phyloP scores from a whole-genome alignment of 1,140 invertebrate species.

The Neodiprion virginianus region DNA sequence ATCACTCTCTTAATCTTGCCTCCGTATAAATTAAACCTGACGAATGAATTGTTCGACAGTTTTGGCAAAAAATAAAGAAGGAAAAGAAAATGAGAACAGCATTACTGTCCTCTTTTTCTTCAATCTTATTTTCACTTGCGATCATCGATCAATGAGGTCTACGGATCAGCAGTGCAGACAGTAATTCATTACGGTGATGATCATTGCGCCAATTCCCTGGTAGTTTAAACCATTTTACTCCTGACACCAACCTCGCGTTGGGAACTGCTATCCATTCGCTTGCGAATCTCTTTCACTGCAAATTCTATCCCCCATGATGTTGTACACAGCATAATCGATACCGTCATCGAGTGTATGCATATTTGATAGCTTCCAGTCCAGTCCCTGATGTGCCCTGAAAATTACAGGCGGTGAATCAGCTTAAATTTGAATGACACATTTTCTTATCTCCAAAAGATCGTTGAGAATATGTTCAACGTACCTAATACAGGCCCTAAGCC shows the following conservation, averaged over 20 bases:
- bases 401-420: slow-evolving; percentile 16
- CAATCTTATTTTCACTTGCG: too few species aligned
- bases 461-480: slow-evolving; percentile 42
- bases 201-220: too few species aligned
- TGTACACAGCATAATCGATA: slow-evolving; percentile 71
- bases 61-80: too few species aligned
- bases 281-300: slow-evolving; percentile 45
- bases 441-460: not conserved
- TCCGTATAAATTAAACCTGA: too few species aligned
- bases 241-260: not conserved
- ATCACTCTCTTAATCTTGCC: too few species aligned
- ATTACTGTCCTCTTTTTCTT: too few species aligned
- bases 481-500: slow-evolving; percentile 74
- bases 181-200: too few species aligned
- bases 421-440: slow-evolving; percentile 10
- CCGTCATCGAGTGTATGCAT: slow-evolving; percentile 75
- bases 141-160: too few species aligned
- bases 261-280: not conserved
- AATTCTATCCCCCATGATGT: slow-evolving; percentile 74
- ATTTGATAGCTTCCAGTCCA: slow-evolving; percentile 71
- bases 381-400: slow-evolving; percentile 74
- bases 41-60: too few species aligned
- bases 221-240: too few species aligned
- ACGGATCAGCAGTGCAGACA: too few species aligned
- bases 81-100: too few species aligned